phyloP scores from a whole-genome alignment of 1,140 invertebrate genomes.

The Megathymus violae region DNA sequence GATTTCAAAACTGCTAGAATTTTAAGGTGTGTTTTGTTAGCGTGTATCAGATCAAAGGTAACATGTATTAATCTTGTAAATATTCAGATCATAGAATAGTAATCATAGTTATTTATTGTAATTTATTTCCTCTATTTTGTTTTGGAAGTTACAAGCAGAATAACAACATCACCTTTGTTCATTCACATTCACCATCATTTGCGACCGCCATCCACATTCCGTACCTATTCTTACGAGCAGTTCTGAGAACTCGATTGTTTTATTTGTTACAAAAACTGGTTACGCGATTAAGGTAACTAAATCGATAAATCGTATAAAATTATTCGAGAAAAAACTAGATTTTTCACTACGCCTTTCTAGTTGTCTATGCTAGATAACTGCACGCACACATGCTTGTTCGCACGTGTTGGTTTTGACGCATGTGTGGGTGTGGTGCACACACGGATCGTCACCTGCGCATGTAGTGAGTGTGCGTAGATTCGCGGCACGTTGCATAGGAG shows the following conservation, averaged over 20 bases:
- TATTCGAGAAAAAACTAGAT: constrained; percentile 60
- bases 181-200: too few species aligned
- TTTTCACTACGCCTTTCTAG: constrained; percentile 80
- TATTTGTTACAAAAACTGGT: constrained; percentile 33
- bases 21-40: constrained; percentile 77
- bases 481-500: constrained; percentile 61
- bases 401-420: constrained; percentile 43
- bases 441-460: constrained; percentile 46
- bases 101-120: constrained; percentile 10
- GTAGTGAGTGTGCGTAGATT: constrained; percentile 69
- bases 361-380: constrained; percentile 40
- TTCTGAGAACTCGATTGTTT: constrained; percentile 41
- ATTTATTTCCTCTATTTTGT: constrained; percentile 3
- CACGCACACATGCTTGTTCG: constrained; percentile 48
- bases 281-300: constrained; percentile 7
- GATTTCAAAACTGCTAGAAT: constrained; percentile 80
- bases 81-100: neutral
- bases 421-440: constrained; percentile 61
- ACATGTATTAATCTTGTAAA: constrained; percentile 25
- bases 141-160: constrained; percentile 1
- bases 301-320: constrained; percentile 36
- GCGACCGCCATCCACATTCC: constrained; percentile 43
- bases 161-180: constrained; percentile 23
- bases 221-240: constrained; percentile 11
- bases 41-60: constrained; percentile 50